Evolutionary conservation across 2,797 vertebrate genomes (phyloP), one percentile per base, ranked within the genome.

Genomic region (Notolepis coatsorum): DNA sequence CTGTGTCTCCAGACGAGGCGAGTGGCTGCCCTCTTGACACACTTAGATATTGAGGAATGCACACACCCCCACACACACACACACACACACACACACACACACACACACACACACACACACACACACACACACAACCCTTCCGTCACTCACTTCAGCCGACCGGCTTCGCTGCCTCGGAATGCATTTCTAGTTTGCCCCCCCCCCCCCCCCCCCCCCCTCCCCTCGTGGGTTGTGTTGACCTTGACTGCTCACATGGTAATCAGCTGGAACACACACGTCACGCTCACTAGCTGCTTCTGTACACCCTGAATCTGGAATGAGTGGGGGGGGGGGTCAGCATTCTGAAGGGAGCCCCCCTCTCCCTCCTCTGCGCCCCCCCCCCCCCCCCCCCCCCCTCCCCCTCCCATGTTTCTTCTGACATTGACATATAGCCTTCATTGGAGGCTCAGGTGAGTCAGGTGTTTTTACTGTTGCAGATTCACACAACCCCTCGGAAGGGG

Each of bases 391-490:
- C n/a, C n/a, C n/a, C n/a, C n/a, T n/a, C n/a, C n/a, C n/a, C n/a
- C n/a, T n/a, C n/a, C n/a, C n/a, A n/a, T n/a, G 15, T 20, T 23
- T 46, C 7, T 27, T 46, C 43, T 46, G 43, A 46, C 10, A n/a
- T n/a, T n/a, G 45, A n/a, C 21, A 47, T 12, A 1, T 6, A 25
- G 21, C 10, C 45, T 47, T n/a, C 50, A 37, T 33, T 3, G 15
- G 24, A 24, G 15, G 45, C 8, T 13, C 7, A 1, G 5, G 47
- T 30, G 52, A 52, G 57, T 53, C 33, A 56, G 73, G 55, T 2
- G 4, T 21, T 45, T 61, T 59, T 25, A 37, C 64, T 48, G 20
- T 45, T 8, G 18, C 41, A 60, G 55, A 56, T 70, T 78, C 50
- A 9, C 38, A 39, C 18, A n/a, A n/a, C n/a, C n/a, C n/a, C n/a